Evolutionary conservation across 2,888 invertebrate species (phyloP), one percentile per base, ranked within the genome.

Genomic region (Drosophila peninsularis): DNA sequence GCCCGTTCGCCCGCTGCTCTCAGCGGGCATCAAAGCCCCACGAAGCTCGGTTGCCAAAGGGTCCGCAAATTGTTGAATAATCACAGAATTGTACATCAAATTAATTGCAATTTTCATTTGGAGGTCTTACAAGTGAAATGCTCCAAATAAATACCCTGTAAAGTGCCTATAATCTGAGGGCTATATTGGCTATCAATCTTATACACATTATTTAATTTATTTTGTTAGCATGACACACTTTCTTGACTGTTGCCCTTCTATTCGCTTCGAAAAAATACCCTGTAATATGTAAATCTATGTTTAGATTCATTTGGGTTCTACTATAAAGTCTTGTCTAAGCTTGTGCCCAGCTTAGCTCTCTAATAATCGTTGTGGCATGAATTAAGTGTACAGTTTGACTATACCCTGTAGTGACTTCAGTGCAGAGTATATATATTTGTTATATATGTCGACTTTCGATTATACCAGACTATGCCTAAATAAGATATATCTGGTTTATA

Each of bases 91-190:
- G 19, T 27, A 27, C 74, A 70, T 62, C 45, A 66, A 74, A 53
- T 71, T 68, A 60, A 68, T 73, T 72, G 58, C 58, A 68, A 71
- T 42, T 55, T 45, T 27, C 24, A 17, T 56, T 56, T 30, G 11
- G 36, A 34, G 36, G 34, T 36, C 36, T 27, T 61, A 54, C 27
- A 50, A 17, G 21, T 9, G n/a, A 17, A 9, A 10, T 53, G 34
- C 24, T 17, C 9, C 10, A 7, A 5, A 5, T 5, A 9, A 2
- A 54, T 55, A 41, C 42, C 34, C 14, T 7, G 24, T 17, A 11
- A 34, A 19, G 9, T 10, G 1, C 3, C 5, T 19, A 41, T 19
- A 45, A n/a, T 5, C n/a, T 10, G n/a, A 0, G 45, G n/a, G 10
- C 7, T 49, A 45, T 45, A 13, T 17, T 45, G 45, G 10, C 24